These are phyloP conservation scores for Micrasema longulum DNA, from an alignment of 1,140 invertebrate species.

Conservation along the genomic window DNA sequence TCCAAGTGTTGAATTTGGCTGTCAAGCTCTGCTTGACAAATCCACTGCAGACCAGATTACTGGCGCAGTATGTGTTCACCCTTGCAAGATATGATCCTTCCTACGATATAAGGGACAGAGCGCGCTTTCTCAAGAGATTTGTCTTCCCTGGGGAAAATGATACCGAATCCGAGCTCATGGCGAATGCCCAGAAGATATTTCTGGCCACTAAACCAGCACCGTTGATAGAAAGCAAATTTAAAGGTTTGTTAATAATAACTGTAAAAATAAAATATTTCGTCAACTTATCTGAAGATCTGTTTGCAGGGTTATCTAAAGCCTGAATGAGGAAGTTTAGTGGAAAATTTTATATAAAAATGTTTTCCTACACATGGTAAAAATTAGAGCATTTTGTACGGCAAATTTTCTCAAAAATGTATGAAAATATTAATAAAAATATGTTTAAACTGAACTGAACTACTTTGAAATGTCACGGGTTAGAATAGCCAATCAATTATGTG, in stretches of 20 bases:
- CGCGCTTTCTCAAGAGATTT: constrained; percentile 86
- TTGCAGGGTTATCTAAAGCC: too few species aligned
- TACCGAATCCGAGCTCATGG: constrained; percentile 70
- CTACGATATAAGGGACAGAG: constrained; percentile 97
- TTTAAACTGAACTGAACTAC: too few species aligned
- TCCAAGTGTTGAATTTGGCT: constrained; percentile 95
- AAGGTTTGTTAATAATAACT: constrained; percentile 57
- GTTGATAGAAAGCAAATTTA: constrained; percentile 75
- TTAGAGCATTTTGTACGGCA: too few species aligned
- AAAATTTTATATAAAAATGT: too few species aligned
- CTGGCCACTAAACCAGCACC: constrained; percentile 94
- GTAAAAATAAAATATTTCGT: too few species aligned
- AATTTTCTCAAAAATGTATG: too few species aligned
- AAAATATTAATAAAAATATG: too few species aligned
- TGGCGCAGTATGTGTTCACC: constrained; percentile 96
- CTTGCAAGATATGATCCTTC: constrained; percentile 97
- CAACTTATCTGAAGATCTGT: too few species aligned
- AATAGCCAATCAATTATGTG: too few species aligned
- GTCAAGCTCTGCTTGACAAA: constrained; percentile 94
- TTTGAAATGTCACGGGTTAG: too few species aligned
- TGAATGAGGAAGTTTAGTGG: too few species aligned
- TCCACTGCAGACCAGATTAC: constrained; percentile 84
- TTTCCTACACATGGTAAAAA: too few species aligned
- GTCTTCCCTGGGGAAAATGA: constrained; percentile 72
- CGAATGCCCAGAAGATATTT: constrained; percentile 87